These are phyloP conservation scores for Leucophenga maculata DNA, from an alignment of 2,888 invertebrate genomes.

Conservation along the genomic window DNA sequence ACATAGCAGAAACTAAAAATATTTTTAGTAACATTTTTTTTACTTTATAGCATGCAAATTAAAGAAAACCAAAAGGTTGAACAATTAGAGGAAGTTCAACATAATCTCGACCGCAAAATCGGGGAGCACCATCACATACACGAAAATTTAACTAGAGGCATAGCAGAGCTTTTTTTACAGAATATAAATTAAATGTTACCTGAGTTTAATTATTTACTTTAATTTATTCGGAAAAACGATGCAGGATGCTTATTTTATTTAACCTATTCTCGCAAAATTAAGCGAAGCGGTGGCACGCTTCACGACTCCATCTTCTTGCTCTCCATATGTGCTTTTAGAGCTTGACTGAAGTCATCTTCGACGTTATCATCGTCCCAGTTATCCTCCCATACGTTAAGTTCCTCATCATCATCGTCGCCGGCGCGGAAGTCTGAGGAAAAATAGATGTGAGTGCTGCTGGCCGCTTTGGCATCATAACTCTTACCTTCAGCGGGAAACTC, in stretches of 20 bases:
- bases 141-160: not conserved
- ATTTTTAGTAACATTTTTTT: not conserved
- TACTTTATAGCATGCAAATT: not conserved
- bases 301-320: slow-evolving; percentile 70
- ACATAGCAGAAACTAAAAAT: not conserved
- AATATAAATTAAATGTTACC: not conserved
- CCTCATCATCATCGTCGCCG: slow-evolving; percentile 91
- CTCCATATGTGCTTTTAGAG: slow-evolving; percentile 79
- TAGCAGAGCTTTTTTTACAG: not conserved
- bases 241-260: not conserved
- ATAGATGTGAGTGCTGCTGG: no score
- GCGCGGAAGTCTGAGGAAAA: slow-evolving; percentile 90
- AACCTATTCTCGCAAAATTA: not conserved
- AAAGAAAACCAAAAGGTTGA: not conserved
- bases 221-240: slow-evolving; percentile 1
- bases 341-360: slow-evolving; percentile 97
- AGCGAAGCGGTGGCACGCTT: not conserved
- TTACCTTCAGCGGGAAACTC: slow-evolving; percentile 98
- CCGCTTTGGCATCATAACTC: not conserved
- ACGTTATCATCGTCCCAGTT: slow-evolving; percentile 99
- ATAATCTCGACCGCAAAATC: not conserved
- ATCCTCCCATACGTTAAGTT: slow-evolving; percentile 99
- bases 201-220: no score
- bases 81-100: slow-evolving; percentile 19
- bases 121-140: not conserved